Conservation (phyloP, 2,888 invertebrate genomes). For the Noctuana brunneofusca region DNA sequence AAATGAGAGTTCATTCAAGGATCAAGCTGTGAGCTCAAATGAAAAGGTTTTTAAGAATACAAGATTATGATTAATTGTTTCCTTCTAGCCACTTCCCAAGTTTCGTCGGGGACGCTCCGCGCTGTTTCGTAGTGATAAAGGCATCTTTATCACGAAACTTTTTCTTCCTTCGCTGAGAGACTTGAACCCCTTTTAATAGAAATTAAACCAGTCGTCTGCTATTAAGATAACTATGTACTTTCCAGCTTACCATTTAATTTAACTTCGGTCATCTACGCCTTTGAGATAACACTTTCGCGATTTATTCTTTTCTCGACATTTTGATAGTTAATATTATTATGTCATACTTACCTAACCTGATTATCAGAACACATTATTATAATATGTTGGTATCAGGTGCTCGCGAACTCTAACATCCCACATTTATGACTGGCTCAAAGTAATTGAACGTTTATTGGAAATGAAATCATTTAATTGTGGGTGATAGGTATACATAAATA, state of each 20-base stretch:
- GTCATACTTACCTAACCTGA: not conserved
- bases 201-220: constrained; percentile 69
- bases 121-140: constrained; percentile 49
- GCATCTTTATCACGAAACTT: constrained; percentile 77
- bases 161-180: constrained; percentile 65
- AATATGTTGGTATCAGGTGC: not conserved
- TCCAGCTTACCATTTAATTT: constrained; percentile 58
- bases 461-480: too few species aligned
- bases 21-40: constrained; percentile 27
- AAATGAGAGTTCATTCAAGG: not conserved
- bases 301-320: not conserved
- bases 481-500: too few species aligned
- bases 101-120: constrained; percentile 54
- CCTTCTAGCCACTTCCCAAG: constrained; percentile 58
- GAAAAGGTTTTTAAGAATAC: constrained; percentile 41
- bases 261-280: constrained; percentile 42
- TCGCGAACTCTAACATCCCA: too few species aligned
- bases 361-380: not conserved
- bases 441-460: not conserved
- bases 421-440: not conserved
- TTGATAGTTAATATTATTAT: not conserved
- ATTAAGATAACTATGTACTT: constrained; percentile 68
- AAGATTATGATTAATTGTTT: constrained; percentile 58
- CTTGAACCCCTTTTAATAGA: constrained; percentile 68
- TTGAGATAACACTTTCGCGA: constrained; percentile 20